Evolutionary conservation across 2,888 invertebrate species (phyloP).

Genomic region (Pycnomerus fuliginosus): DNA sequence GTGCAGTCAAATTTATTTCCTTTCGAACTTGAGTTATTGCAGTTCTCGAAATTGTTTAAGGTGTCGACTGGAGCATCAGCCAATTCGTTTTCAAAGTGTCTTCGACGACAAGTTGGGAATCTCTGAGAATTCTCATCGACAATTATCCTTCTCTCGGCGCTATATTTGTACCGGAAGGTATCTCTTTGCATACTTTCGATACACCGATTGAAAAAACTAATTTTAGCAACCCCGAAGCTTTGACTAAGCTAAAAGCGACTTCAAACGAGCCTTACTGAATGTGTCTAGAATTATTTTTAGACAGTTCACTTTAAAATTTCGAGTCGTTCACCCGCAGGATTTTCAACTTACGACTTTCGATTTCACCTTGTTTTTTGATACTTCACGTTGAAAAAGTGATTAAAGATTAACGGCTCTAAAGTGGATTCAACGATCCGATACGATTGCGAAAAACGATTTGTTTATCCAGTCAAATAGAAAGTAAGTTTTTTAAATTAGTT

Average conservation of each 20-base stretch:
- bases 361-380: no score
- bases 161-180: constrained; percentile 14
- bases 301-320: constrained; percentile 28
- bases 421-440: no score
- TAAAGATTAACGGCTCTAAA: no score
- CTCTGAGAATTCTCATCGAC: no score
- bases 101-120: constrained; percentile 2
- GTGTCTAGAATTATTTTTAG: constrained; percentile 29
- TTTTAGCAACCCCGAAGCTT: constrained; percentile 17
- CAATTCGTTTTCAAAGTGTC: constrained; percentile 29
- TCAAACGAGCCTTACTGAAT: constrained; percentile 20
- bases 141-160: constrained; percentile 5
- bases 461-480: no score
- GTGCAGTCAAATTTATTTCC: constrained; percentile 27
- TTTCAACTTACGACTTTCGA: no score
- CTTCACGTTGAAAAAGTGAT: no score
- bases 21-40: constrained; percentile 30
- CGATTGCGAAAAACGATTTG: no score
- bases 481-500: no score
- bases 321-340: constrained; percentile 33
- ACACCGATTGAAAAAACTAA: constrained; percentile 15
- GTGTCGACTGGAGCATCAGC: constrained; percentile 30
- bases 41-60: constrained; percentile 31
- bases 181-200: constrained; percentile 12
- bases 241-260: constrained; percentile 16